A percentile compares a stretch with the other conserved stretches of the same genome.
phyloP scores from a whole-genome alignment of 1,140 invertebrate genomes.

The Leptoteleia sp. region DNA sequence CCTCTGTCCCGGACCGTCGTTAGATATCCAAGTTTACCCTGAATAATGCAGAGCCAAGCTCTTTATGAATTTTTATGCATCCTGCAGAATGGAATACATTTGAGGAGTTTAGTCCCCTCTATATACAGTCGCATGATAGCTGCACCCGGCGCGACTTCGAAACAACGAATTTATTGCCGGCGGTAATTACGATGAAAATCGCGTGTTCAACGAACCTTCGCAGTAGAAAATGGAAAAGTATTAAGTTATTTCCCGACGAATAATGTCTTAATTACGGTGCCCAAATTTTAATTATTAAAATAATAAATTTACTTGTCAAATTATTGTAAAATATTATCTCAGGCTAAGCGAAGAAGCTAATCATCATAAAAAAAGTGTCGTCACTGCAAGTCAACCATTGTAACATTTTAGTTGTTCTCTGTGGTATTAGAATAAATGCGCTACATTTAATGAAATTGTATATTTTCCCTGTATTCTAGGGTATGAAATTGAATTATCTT shows the following conservation, averaged over 20 bases:
- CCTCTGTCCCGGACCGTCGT: slow-evolving; percentile 54
- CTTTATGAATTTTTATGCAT: slow-evolving; percentile 78
- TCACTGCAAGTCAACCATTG: too few relatives aligned
- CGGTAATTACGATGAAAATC: slow-evolving; percentile 54
- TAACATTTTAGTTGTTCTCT: too few relatives aligned
- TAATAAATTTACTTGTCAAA: too few relatives aligned
- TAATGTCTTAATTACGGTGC: too few relatives aligned
- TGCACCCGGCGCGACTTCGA: slow-evolving; percentile 37
- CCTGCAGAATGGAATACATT: slow-evolving; percentile 72
- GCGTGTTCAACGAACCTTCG: slow-evolving; percentile 40
- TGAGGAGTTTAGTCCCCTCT: slow-evolving; percentile 54
- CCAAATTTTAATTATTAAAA: too few relatives aligned
- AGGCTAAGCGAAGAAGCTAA: too few relatives aligned
- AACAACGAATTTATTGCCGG: slow-evolving; percentile 45
- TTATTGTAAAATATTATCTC: too few relatives aligned
- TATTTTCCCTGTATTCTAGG: too few relatives aligned
- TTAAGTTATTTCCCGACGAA: slow-evolving; percentile 36
- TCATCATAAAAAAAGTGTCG: too few relatives aligned
- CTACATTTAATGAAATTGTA: too few relatives aligned
- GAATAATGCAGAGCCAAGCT: slow-evolving; percentile 75
- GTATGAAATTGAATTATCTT: too few relatives aligned
- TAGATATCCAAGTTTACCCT: slow-evolving; percentile 66
- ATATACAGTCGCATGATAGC: slow-evolving; percentile 50
- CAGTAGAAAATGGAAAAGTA: slow-evolving; percentile 27
- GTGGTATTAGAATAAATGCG: too few relatives aligned